Evolutionary conservation across 2,797 vertebrate species (phyloP).

Genomic region (Takifugu rubripes): DNA sequence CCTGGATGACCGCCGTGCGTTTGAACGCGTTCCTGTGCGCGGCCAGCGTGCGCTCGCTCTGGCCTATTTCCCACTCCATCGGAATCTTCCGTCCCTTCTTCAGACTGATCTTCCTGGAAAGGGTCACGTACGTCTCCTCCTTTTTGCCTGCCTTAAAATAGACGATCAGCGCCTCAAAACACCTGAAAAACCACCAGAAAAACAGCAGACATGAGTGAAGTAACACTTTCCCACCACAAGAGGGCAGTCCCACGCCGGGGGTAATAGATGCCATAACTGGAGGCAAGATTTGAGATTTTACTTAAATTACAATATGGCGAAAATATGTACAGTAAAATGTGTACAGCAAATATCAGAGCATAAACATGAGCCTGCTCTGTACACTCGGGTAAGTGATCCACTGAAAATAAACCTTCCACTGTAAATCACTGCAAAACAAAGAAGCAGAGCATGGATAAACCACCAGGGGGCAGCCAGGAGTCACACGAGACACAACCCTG

Average conservation of each 20-base stretch:
- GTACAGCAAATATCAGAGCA: no score
- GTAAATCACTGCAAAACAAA: no score
- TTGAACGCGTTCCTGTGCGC: constrained; percentile 93
- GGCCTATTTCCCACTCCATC: constrained; percentile 91
- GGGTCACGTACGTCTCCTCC: constrained; percentile 94
- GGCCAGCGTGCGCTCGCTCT: constrained; percentile 83
- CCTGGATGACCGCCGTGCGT: constrained; percentile 92
- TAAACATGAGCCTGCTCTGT: no score
- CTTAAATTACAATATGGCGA: no score
- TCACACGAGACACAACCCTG: no score
- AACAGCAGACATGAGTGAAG: neutral
- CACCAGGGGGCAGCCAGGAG: no score
- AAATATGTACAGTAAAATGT: no score
- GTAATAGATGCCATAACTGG: no score
- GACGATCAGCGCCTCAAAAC: constrained; percentile 80
- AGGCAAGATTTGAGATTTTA: no score
- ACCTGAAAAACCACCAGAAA: constrained; percentile 61
- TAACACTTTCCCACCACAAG: constrained; percentile 33
- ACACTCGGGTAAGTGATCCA: no score
- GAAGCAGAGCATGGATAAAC: no score
- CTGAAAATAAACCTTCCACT: no score
- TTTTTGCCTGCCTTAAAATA: constrained; percentile 80
- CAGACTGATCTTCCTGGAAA: constrained; percentile 87
- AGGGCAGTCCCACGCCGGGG: constrained; percentile 30
- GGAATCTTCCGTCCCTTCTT: constrained; percentile 73